Conservation (phyloP, 2,888 invertebrate genomes). For the Blastobasis lacticolella region DNA sequence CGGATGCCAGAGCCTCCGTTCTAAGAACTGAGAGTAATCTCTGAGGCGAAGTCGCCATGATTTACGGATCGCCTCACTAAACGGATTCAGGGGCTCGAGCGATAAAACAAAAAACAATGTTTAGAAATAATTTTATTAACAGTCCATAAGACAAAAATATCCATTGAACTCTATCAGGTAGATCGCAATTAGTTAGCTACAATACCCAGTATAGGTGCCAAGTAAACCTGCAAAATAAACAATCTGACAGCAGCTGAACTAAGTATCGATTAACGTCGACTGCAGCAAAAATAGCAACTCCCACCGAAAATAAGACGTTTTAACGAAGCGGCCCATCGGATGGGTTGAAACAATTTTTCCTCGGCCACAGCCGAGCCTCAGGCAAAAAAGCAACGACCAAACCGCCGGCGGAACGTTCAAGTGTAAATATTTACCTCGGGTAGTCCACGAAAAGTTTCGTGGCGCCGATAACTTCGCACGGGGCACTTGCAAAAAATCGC, state of each 20-base stretch:
- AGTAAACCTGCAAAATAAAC: no score
- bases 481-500: slow-evolving; percentile 46
- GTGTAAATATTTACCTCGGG: slow-evolving; percentile 60
- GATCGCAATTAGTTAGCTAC: no score
- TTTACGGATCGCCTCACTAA: no score
- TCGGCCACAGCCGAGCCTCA: slow-evolving; percentile 46
- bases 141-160: no score
- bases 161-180: no score
- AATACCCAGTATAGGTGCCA: no score
- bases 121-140: no score
- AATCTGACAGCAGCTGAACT: no score
- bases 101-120: no score
- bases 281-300: slow-evolving; percentile 20
- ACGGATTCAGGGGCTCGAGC: no score
- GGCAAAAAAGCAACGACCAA: slow-evolving; percentile 42
- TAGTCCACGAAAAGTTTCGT: slow-evolving; percentile 55
- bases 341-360: slow-evolving; percentile 44
- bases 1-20: slow-evolving; percentile 26
- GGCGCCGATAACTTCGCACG: slow-evolving; percentile 47
- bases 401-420: slow-evolving; percentile 46
- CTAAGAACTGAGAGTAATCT: slow-evolving; percentile 24
- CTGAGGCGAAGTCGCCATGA: no score
- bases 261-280: slow-evolving; percentile 1
- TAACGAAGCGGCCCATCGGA: slow-evolving; percentile 34
- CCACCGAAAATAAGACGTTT: slow-evolving; percentile 27